phyloP scores from a whole-genome alignment of 30 jellyfish, hydroid and myxozoan species.

The Mastigias papua region DNA sequence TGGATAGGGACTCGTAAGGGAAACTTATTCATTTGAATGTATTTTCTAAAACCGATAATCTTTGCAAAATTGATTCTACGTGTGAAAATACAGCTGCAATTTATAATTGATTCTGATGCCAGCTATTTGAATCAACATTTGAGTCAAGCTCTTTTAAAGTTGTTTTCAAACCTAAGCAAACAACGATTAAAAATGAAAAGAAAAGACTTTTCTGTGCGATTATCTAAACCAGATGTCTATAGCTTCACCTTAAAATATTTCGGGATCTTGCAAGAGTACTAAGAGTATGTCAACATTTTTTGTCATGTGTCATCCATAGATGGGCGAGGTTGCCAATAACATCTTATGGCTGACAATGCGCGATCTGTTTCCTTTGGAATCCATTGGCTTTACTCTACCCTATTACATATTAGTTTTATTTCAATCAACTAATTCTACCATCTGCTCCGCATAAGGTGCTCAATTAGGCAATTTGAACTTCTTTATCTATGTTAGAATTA shows the following conservation, averaged over 20 bases:
- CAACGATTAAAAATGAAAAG: constrained; percentile 36
- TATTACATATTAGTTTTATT: not conserved
- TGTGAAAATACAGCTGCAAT: constrained; percentile 20
- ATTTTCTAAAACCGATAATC: not conserved
- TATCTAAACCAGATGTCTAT: constrained; percentile 3
- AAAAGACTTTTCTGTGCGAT: not conserved
- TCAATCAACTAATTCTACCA: not conserved
- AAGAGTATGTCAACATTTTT: not conserved
- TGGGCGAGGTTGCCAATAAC: constrained; percentile 3
- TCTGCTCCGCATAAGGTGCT: not conserved
- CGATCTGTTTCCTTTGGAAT: not conserved
- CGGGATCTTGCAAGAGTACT: not conserved
- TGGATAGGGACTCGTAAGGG: not conserved
- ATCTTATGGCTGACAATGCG: not conserved
- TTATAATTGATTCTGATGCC: not conserved
- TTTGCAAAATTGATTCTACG: constrained; percentile 1
- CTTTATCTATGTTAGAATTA: too few relatives aligned
- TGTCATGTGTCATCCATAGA: not conserved
- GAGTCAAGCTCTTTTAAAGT: constrained; percentile 11
- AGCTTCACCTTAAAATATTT: not conserved
- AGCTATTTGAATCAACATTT: not conserved
- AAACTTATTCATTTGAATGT: not conserved
- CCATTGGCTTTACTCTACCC: not conserved
- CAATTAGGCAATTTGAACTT: not conserved
- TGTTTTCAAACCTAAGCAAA: constrained; percentile 22